phyloP scores from a whole-genome alignment of 2,797 vertebrate species.

The Falco cherrug region DNA sequence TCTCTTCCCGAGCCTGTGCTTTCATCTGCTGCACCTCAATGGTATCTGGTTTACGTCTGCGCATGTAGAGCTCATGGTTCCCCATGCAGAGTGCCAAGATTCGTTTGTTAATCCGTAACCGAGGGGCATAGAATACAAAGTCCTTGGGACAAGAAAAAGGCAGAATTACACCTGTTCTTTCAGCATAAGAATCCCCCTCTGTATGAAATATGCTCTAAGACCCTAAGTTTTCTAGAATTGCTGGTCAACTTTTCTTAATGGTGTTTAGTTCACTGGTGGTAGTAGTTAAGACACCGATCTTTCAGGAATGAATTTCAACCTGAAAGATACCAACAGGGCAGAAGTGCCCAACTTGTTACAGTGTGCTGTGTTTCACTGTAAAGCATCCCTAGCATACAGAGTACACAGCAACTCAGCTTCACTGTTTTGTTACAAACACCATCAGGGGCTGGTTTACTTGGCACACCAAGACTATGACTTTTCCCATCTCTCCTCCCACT shows the following conservation, averaged over 20 bases:
- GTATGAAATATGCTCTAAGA: background rate
- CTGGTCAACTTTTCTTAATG: background rate
- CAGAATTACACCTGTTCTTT: background rate
- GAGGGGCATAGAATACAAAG: slow-evolving; percentile 96
- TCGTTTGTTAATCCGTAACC: slow-evolving; percentile 95
- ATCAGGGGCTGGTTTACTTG: background rate
- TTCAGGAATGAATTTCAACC: background rate
- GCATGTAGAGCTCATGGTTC: slow-evolving; percentile 98
- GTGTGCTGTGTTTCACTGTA: background rate
- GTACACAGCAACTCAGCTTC: background rate
- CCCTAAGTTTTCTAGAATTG: background rate
- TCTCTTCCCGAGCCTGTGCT: slow-evolving; percentile 95
- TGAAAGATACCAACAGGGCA: background rate
- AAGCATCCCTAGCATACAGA: background rate
- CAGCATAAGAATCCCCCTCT: background rate
- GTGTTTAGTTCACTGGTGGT: background rate
- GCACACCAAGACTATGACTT: background rate
- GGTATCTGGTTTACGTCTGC: slow-evolving; percentile 94
- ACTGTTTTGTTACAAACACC: background rate
- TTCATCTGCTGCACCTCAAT: slow-evolving; percentile 99
- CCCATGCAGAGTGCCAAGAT: slow-evolving; percentile 97
- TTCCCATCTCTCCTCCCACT: background rate
- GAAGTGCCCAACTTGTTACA: background rate
- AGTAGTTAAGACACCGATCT: background rate
- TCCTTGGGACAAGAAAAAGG: slow-evolving; percentile 77